Conservation (phyloP, 2,113 vertebrate genomes). For the Channa argus region DNA sequence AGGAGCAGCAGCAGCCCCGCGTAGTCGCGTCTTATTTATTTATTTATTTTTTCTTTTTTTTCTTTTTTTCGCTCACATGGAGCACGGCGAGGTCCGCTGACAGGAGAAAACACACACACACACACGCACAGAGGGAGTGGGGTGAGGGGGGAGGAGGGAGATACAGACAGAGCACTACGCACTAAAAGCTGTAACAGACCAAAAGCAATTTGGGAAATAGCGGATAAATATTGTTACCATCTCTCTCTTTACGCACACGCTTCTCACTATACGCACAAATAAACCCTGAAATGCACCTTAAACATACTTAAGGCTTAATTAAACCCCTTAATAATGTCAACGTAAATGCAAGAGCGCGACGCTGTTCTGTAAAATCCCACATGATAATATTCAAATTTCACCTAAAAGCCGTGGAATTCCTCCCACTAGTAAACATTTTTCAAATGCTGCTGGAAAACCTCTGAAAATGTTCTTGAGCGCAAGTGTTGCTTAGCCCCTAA, state of each 20-base stretch:
- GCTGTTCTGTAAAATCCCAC: constrained; percentile 2
- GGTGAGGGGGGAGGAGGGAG: background rate
- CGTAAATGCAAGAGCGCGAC: constrained; percentile 21
- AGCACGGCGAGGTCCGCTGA: constrained; percentile 70
- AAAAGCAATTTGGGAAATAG: constrained; percentile 13
- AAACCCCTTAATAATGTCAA: background rate
- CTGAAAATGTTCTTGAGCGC: background rate
- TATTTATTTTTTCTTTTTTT: constrained; percentile 19
- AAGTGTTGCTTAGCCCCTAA: background rate
- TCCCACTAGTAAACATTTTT: background rate
- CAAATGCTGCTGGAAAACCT: background rate
- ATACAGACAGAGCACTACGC: constrained; percentile 36
- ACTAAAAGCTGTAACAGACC: constrained; percentile 28
- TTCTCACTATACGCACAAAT: background rate
- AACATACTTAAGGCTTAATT: background rate
- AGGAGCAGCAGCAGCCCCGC: constrained; percentile 26
- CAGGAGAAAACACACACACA: constrained; percentile 60
- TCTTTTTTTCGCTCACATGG: constrained; percentile 62
- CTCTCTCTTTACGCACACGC: constrained; percentile 15
- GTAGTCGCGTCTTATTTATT: constrained; percentile 65
- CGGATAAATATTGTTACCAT: constrained; percentile 5
- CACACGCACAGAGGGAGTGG: constrained; percentile 2
- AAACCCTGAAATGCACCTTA: background rate
- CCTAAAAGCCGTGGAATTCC: background rate
- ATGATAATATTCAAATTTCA: background rate